Conservation (phyloP, 1,140 invertebrate species). For the Musca domestica region DNA sequence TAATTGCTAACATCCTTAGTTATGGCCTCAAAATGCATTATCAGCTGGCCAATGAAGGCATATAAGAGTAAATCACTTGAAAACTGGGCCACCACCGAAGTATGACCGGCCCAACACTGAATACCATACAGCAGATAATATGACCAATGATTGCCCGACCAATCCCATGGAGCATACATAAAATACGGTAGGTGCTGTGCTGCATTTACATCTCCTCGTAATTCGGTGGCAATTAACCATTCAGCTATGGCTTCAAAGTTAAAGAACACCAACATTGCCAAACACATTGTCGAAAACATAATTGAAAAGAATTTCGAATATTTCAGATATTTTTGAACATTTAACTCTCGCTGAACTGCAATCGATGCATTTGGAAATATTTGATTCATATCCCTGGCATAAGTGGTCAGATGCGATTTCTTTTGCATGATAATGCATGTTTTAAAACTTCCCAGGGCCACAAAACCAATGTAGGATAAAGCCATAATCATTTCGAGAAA, state of each 20-base stretch:
- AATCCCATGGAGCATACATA: conserved; percentile 39
- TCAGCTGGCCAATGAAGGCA: conserved; percentile 37
- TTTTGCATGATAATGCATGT: conserved; percentile 38
- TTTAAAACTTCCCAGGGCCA: conserved; percentile 38
- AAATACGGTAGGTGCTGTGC: conserved; percentile 35
- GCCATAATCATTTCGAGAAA: conserved; percentile 37
- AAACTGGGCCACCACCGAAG: conserved; percentile 42
- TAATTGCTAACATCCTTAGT: conserved; percentile 23
- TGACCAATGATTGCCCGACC: conserved; percentile 31
- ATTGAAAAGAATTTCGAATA: conserved; percentile 32
- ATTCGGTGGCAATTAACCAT: conserved; percentile 29
- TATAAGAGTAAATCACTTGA: conserved; percentile 40
- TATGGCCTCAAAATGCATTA: conserved; percentile 47
- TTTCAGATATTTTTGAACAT: conserved; percentile 32
- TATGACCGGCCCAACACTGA: conserved; percentile 39
- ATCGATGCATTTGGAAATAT: conserved; percentile 32
- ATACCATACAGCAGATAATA: conserved; percentile 34
- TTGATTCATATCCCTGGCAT: conserved; percentile 32
- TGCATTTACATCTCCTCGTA: conserved; percentile 8
- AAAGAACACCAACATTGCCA: conserved; percentile 33
- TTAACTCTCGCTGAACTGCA: conserved; percentile 28
- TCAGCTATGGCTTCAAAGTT: conserved; percentile 36
- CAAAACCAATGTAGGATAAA: conserved; percentile 44
- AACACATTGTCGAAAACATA: conserved; percentile 36
- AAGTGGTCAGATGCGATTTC: conserved; percentile 29